These are phyloP conservation scores for Rhinoderma darwinii DNA, from an alignment of 2,113 vertebrate genomes.

Conservation along the genomic window DNA sequence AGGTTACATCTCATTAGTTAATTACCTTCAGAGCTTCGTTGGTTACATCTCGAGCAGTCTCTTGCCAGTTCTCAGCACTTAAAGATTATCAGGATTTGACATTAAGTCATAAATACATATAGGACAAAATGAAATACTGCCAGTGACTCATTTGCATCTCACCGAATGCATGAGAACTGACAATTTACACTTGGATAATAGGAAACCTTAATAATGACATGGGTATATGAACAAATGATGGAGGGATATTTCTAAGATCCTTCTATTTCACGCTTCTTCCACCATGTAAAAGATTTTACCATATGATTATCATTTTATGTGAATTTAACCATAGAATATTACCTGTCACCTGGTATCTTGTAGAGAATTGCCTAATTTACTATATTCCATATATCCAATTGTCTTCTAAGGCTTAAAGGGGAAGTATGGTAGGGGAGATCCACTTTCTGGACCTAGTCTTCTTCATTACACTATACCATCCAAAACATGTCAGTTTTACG, in stretches of 20 bases:
- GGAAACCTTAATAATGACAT: background rate
- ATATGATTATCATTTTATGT: too few relatives aligned
- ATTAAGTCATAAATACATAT: slow-evolving; percentile 27
- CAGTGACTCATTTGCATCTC: background rate
- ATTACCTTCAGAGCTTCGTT: slow-evolving; percentile 24
- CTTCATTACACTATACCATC: background rate
- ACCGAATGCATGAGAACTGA: background rate
- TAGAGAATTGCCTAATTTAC: background rate
- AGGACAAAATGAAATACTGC: slow-evolving; percentile 10
- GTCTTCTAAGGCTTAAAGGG: too few relatives aligned
- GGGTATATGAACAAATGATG: too few relatives aligned
- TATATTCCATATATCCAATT: background rate
- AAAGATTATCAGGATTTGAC: slow-evolving; percentile 33
- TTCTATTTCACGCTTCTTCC: background rate
- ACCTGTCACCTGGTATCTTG: too few relatives aligned
- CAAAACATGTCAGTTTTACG: background rate
- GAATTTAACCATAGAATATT: too few relatives aligned
- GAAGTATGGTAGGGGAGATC: too few relatives aligned
- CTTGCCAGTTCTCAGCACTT: slow-evolving; percentile 41
- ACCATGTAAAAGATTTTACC: too few relatives aligned
- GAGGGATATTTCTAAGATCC: background rate
- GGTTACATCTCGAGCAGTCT: slow-evolving; percentile 22
- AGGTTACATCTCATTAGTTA: slow-evolving; percentile 43
- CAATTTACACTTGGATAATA: background rate
- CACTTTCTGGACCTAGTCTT: background rate